Base-by-base conservation (phyloP, 2,797 vertebrate genomes). In the Chaunax sp. region DNA sequence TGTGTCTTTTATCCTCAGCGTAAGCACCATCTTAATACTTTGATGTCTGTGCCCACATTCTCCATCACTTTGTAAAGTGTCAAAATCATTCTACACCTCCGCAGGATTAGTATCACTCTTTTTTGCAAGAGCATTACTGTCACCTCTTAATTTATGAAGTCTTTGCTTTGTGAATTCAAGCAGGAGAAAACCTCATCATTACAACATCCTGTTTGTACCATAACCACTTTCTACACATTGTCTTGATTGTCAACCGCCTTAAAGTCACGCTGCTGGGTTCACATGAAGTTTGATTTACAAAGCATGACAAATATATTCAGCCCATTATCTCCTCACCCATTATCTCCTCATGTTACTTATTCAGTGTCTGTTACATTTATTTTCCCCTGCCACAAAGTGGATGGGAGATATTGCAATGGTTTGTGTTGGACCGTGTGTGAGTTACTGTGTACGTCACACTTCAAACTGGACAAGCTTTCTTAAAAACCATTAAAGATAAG, bases 101-200 rank as follows among this genome's bases (percentile, higher is more conserved):
- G 15, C 38, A 40, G 38, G 38, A 40, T 40, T 6, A 40, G 38
- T 5, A 40, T 40, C 38, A 40, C 38, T 40, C 38, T 15, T 40
- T 16, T 40, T 16, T 40, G 38, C 5, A 16, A 40, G 38, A 40
- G 38, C 38, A 40, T 40, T 40, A 40, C 41, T 41, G 19, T 26
- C 28, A 26, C 54, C 14, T 12, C 46, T 64, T 22, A 51, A 23
- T 51, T 41, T 55, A 41, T 54, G 18, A 38, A 30, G 28, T 14
- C 6, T 38, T 69, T 40, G 19, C 38, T 41, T 49, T 56, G n/a
- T 46, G n/a, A 56, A 19, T 25, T 63, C 65, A 15, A 25, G 22
- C 3, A 14, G 45, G 16, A 45, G 18, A 62, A 40, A 51, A 3
- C 30, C 1, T 55, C 0, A 0, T 22, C 18, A 14, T 40, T 13